Evolutionary conservation across 2,113 vertebrate genomes (phyloP).

Genomic region (Eonycteris spelaea): DNA sequence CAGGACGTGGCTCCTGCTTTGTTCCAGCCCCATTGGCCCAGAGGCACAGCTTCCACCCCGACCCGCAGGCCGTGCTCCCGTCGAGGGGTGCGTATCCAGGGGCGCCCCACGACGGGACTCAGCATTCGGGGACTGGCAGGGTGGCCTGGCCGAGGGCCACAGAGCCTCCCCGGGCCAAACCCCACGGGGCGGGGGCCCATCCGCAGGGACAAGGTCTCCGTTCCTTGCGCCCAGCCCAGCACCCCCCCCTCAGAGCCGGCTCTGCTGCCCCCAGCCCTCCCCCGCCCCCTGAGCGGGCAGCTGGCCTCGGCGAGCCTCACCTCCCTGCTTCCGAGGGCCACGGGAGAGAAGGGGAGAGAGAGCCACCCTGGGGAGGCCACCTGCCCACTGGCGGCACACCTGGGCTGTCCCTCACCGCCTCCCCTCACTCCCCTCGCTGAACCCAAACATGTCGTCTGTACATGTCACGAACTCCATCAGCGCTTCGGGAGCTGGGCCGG

Average conservation of each 20-base stretch:
- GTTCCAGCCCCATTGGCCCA: rapidly evolving
- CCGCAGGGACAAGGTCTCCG: not conserved
- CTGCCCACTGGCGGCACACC: rapidly evolving
- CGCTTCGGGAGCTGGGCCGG: rapidly evolving
- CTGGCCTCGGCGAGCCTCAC: not conserved
- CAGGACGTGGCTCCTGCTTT: rapidly evolving
- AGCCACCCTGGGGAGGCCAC: not conserved
- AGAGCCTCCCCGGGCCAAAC: not conserved
- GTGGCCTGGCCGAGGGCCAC: not conserved
- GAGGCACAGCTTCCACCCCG: rapidly evolving
- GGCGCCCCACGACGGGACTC: rapidly evolving
- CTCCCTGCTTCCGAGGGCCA: not conserved
- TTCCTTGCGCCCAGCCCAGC: not conserved
- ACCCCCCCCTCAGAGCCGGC: not conserved
- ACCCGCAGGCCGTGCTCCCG: rapidly evolving
- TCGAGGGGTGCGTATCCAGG: too few species aligned
- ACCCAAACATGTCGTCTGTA: not conserved
- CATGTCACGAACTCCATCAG: not conserved
- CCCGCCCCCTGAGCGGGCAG: not conserved
- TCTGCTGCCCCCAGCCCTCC: too few species aligned
- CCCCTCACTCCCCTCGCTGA: not conserved
- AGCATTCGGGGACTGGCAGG: rapidly evolving
- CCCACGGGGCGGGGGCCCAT: not conserved
- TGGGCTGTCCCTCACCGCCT: not conserved
- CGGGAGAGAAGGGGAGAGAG: not conserved